Evolutionary conservation across 2,797 vertebrate genomes (phyloP).

Genomic region (Mico argentatus): DNA sequence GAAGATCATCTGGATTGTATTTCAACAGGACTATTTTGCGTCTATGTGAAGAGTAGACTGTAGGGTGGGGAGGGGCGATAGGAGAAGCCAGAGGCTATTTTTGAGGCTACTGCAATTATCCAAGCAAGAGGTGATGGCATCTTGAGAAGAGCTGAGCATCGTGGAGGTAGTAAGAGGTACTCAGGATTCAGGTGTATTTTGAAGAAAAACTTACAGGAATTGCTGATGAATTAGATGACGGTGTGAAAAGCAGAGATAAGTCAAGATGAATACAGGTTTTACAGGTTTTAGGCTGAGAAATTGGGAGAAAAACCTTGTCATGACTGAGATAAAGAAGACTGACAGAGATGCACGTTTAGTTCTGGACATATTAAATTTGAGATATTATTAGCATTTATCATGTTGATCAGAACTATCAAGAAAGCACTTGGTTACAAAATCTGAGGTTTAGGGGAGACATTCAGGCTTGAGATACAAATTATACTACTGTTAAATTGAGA

Average conservation of each 20-base stretch:
- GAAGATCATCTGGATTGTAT: background rate
- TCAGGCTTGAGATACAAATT: background rate
- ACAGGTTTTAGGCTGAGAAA: background rate
- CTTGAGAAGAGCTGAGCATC: background rate
- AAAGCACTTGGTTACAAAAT: background rate
- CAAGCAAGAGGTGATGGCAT: background rate
- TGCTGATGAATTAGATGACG: background rate
- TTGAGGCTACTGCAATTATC: background rate
- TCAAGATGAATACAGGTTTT: background rate
- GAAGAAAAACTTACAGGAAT: background rate
- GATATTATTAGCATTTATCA: background rate
- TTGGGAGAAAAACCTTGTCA: background rate
- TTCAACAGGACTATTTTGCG: background rate
- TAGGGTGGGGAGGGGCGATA: accelerated
- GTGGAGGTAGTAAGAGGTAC: background rate
- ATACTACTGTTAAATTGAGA: background rate
- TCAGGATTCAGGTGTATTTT: background rate
- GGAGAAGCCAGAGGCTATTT: background rate
- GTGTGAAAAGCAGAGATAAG: background rate
- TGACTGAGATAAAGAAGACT: background rate
- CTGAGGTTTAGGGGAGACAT: background rate
- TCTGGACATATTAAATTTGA: background rate
- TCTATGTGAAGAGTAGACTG: background rate
- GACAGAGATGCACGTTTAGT: background rate
- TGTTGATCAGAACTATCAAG: background rate